Evolutionary conservation across 2,797 vertebrate genomes (phyloP).

Genomic region (Urosaurus nigricauda): DNA sequence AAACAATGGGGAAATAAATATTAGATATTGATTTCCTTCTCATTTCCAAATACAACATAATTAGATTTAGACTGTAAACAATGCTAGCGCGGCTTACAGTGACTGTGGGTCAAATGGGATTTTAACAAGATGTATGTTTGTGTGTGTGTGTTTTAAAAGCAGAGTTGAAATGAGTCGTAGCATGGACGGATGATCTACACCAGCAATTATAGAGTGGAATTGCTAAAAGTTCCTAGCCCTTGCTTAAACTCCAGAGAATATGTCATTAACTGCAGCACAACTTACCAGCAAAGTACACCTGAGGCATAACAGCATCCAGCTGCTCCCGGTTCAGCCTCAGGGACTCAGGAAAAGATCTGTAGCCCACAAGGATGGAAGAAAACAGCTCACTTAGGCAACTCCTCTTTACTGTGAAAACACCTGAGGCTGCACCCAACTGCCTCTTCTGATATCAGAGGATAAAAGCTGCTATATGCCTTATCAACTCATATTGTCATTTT

Average conservation of each 20-base stretch:
- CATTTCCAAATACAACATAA: slow-evolving; percentile 83
- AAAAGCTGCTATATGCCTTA: background rate
- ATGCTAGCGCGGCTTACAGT: slow-evolving; percentile 78
- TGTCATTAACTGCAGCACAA: background rate
- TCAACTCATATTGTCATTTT: no score
- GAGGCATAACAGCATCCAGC: background rate
- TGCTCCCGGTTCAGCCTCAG: slow-evolving; percentile 4
- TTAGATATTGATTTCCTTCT: slow-evolving; percentile 87
- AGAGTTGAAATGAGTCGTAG: slow-evolving; percentile 30
- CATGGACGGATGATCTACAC: slow-evolving; percentile 4
- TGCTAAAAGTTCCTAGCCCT: slow-evolving; percentile 7
- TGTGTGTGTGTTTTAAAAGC: slow-evolving; percentile 73
- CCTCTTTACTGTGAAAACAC: background rate
- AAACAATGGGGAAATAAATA: slow-evolving; percentile 87
- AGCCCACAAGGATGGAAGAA: background rate
- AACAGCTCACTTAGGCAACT: background rate
- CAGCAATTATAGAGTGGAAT: background rate
- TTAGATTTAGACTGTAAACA: slow-evolving; percentile 93
- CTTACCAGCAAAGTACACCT: slow-evolving; percentile 2
- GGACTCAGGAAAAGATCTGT: background rate
- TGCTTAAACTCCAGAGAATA: background rate
- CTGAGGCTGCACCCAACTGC: background rate
- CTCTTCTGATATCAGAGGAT: background rate
- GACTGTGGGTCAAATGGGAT: slow-evolving; percentile 68
- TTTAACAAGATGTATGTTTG: slow-evolving; percentile 73